Evolutionary conservation across 2,113 vertebrate species (phyloP).

Genomic region (Labeo rohita): DNA sequence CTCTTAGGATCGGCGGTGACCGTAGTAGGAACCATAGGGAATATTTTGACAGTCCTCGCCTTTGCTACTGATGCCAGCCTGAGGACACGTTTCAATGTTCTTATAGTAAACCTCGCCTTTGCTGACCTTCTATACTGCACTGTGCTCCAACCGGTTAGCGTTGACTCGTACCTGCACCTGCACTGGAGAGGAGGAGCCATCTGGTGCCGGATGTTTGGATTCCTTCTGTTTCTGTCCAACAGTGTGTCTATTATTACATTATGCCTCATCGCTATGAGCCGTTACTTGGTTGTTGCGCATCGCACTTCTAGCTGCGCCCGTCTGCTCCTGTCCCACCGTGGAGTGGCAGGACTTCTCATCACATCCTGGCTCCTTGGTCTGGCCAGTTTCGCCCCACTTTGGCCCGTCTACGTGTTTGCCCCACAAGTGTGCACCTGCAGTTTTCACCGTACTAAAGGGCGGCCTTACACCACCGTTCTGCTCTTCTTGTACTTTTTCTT

Average conservation of each 20-base stretch:
- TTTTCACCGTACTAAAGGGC: constrained; percentile 82
- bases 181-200: constrained; percentile 77
- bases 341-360: constrained; percentile 70
- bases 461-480: constrained; percentile 85
- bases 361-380: constrained; percentile 77
- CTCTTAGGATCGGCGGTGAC: constrained; percentile 80
- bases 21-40: constrained; percentile 80
- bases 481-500: constrained; percentile 84
- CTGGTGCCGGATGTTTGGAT: constrained; percentile 82
- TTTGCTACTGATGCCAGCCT: constrained; percentile 76
- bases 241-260: constrained; percentile 86
- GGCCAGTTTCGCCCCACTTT: constrained; percentile 82
- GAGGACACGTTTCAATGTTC: constrained; percentile 84
- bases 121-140: constrained; percentile 86
- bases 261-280: constrained; percentile 81
- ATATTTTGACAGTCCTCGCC: constrained; percentile 83
- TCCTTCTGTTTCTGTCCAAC: constrained; percentile 86
- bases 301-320: constrained; percentile 73
- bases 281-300: constrained; percentile 82
- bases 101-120: constrained; percentile 84
- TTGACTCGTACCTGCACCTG: constrained; percentile 86
- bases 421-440: constrained; percentile 89
- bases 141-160: constrained; percentile 82
- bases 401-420: constrained; percentile 80
- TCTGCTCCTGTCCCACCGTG: constrained; percentile 71